Conservation (phyloP, 2,888 invertebrate species). For the Alloplasta piceator region DNA sequence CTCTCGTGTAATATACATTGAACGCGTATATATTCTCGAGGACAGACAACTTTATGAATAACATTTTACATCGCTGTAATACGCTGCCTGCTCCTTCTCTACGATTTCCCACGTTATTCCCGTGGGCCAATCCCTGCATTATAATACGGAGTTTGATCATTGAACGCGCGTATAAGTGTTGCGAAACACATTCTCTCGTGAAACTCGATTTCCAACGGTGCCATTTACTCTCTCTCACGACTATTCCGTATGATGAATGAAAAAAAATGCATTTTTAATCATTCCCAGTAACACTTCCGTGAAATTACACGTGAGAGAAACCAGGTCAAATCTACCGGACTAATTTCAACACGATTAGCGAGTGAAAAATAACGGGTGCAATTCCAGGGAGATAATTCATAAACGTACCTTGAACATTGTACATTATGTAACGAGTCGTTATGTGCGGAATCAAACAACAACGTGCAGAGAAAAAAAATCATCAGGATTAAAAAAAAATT, state of each 20-base stretch:
- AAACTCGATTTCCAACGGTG: conserved; percentile 19
- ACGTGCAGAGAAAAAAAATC: too few species aligned
- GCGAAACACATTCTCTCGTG: neutral
- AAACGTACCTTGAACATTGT: too few species aligned
- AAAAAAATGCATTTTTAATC: too few species aligned
- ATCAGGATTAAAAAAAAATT: too few species aligned
- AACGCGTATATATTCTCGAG: neutral
- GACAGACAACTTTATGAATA: conserved; percentile 3
- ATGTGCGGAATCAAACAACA: too few species aligned
- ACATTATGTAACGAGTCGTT: too few species aligned
- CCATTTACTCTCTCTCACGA: conserved; percentile 1
- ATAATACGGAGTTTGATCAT: conserved; percentile 30
- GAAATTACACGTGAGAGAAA: too few species aligned
- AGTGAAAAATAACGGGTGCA: too few species aligned
- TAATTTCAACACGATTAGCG: too few species aligned
- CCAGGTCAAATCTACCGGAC: too few species aligned
- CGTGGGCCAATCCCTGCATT: neutral
- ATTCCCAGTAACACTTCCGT: too few species aligned
- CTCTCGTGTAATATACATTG: neutral
- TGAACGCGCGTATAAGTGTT: conserved; percentile 3
- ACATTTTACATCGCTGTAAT: neutral
- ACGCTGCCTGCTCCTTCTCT: conserved; percentile 7
- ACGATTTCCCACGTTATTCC: conserved; percentile 43
- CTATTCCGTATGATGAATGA: neutral
- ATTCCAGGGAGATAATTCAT: too few species aligned